Percentiles rank a stretch among this genome's conserved stretches.
These are phyloP conservation scores for Sciaenops ocellatus DNA, from an alignment of 2,797 vertebrate genomes.

Conservation along the genomic window DNA sequence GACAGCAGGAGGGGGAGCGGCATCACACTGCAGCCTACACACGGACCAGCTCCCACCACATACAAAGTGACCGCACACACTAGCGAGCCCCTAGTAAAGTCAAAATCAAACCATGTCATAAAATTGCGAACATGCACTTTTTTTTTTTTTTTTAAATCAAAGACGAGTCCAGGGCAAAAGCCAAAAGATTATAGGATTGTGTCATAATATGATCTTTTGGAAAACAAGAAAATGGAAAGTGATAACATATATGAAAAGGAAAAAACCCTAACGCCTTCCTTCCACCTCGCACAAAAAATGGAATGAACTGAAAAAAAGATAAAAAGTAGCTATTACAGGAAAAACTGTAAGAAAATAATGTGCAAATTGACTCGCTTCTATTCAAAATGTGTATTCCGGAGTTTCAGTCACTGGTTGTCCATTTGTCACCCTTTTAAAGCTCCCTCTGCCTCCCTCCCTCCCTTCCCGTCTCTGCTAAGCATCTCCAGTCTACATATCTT, in stretches of 20 bases:
- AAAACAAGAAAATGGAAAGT: constrained; percentile 38
- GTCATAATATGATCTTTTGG: constrained; percentile 34
- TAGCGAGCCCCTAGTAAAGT: constrained; percentile 25
- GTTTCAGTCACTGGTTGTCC: constrained; percentile 81
- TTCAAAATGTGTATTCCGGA: constrained; percentile 83
- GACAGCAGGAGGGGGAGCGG: constrained; percentile 70
- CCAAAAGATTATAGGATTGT: constrained; percentile 4
- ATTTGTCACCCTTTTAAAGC: constrained; percentile 85
- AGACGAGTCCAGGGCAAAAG: constrained; percentile 26
- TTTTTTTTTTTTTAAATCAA: neutral
- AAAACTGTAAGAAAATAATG: constrained; percentile 86
- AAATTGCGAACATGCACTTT: constrained; percentile 22
- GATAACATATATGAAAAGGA: constrained; percentile 23
- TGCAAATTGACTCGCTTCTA: constrained; percentile 87
- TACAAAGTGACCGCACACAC: constrained; percentile 57
- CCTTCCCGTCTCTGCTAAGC: constrained; percentile 73
- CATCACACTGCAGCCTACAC: constrained; percentile 55
- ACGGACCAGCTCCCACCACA: constrained; percentile 50
- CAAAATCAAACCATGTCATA: constrained; percentile 29
- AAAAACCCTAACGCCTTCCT: constrained; percentile 66
- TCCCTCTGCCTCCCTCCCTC: constrained; percentile 75
- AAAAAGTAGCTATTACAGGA: constrained; percentile 65
- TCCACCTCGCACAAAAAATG: constrained; percentile 77
- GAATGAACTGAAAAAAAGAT: constrained; percentile 85
- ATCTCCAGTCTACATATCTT: constrained; percentile 89